These are phyloP conservation scores for Pararge aegeria DNA, from an alignment of 1,140 invertebrate genomes.

Conservation along the genomic window DNA sequence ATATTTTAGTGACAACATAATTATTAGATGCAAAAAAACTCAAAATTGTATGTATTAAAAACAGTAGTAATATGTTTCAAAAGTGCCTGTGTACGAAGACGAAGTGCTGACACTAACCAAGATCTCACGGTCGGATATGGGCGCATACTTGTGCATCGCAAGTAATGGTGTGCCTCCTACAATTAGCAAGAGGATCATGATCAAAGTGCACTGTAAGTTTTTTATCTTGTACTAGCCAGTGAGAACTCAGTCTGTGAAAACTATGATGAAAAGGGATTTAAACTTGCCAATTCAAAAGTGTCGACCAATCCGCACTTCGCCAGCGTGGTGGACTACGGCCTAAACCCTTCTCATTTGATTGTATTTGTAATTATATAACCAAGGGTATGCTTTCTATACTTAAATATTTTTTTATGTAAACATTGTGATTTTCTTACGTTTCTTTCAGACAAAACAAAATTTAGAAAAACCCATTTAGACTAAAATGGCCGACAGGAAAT, in stretches of 20 bases:
- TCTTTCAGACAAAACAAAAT: background rate
- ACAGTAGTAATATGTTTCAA: slow-evolving; percentile 26
- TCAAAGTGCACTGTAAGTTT: slow-evolving; percentile 92
- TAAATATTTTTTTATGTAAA: background rate
- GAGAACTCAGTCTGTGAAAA: too few relatives aligned
- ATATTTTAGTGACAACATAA: too few relatives aligned
- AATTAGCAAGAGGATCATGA: slow-evolving; percentile 90
- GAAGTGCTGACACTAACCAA: slow-evolving; percentile 88
- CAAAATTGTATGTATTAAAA: too few relatives aligned
- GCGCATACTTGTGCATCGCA: slow-evolving; percentile 93
- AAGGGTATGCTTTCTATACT: too few relatives aligned
- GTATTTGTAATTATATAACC: too few relatives aligned
- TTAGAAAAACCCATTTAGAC: slow-evolving; percentile 24
- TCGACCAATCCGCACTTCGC: too few relatives aligned
- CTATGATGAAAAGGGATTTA: too few relatives aligned
- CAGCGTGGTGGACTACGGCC: too few relatives aligned
- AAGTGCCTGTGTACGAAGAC: slow-evolving; percentile 83
- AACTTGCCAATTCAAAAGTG: too few relatives aligned
- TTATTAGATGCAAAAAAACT: too few relatives aligned
- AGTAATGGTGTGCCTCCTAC: slow-evolving; percentile 89
- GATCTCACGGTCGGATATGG: slow-evolving; percentile 92
- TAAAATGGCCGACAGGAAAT: slow-evolving; percentile 46
- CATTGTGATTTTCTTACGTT: background rate
- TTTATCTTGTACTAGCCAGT: background rate
- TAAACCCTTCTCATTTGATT: too few relatives aligned